Evolutionary conservation across 2,888 invertebrate species (phyloP), one percentile per base, ranked within the genome.

Genomic region (Scaptomyza reducta): DNA sequence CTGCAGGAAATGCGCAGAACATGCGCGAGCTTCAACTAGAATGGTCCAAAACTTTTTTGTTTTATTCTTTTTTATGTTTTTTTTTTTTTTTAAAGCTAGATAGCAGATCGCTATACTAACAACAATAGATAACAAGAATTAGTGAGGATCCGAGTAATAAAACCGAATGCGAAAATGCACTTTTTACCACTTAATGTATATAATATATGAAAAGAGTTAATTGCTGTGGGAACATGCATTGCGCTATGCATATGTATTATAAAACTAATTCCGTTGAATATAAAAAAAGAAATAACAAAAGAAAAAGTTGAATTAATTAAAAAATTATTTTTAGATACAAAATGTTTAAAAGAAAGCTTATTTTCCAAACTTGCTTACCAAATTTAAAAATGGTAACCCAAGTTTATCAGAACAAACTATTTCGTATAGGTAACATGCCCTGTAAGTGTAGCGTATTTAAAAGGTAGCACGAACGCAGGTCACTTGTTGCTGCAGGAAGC

Each of bases 121-220:
- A 82, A 73, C 79, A 77, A 82, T 74, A 87, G 80, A 84, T 85
- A 85, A 81, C 77, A 77, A 82, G 81, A 81, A 85, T 79, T 66
- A 68, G 71, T 50, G 49, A 31, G 45, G 35, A 51, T 44, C 38
- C 3, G 11, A 1, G 2, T 3, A 3, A 6, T 3, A 6, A 4
- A 63, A 6, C 5, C 58, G 70, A 60, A 38, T 40, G 0, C 9
- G 2, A 0, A 1, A 27, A 62, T 69, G 45, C 74, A 27, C 79
- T 22, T 22, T 3, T 22, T 31, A 10, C 10, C 31, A 22, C 22
- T 22, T 22, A 22, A 22, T 22, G 3, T 22, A 3, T 22, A 3
- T 22, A 2, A 22, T 1, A 22, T 22, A 22, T 2, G 3, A 22
- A 22, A 3, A 22, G 22, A 22, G 22, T 22, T 22, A 2, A 3